A percentile compares a stretch with the other conserved stretches of the same genome.
Conservation (phyloP, 1,140 invertebrate species). For the Leptinotarsa lineolata region DNA sequence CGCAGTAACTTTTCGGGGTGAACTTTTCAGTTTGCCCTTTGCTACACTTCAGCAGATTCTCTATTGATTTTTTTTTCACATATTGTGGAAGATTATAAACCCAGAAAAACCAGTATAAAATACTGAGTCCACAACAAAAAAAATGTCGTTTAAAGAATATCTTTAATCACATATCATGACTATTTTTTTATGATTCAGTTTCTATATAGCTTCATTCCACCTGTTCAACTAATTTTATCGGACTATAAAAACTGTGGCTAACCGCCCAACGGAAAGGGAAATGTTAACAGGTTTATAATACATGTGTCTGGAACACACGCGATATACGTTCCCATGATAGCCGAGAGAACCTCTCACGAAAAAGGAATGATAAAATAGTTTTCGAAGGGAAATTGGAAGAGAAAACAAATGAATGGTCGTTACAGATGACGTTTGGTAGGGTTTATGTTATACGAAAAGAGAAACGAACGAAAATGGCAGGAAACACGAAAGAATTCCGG, state of each 20-base stretch:
- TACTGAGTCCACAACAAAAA: too few species aligned
- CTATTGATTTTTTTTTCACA: too few species aligned
- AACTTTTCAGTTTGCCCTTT: too few species aligned
- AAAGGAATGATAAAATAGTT: constrained; percentile 11
- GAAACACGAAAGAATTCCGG: not conserved
- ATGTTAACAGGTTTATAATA: constrained; percentile 25
- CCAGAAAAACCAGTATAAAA: too few species aligned
- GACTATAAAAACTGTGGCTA: constrained; percentile 7
- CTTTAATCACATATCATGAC: too few species aligned
- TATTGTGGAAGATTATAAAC: too few species aligned
- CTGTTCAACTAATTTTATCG: too few species aligned
- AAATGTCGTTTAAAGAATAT: too few species aligned
- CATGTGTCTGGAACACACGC: constrained; percentile 6
- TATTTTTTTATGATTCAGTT: too few species aligned
- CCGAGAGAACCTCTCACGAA: not conserved
- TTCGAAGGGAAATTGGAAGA: not conserved
- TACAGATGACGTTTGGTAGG: constrained; percentile 7
- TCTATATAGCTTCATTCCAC: too few species aligned
- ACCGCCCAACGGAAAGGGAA: constrained; percentile 14
- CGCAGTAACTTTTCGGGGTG: too few species aligned
- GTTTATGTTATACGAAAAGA: not conserved
- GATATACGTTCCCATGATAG: not conserved
- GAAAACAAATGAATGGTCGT: constrained; percentile 4
- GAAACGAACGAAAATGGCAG: not conserved
- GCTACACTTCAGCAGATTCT: too few species aligned